Evolutionary conservation across 2,797 vertebrate genomes (phyloP).

Genomic region (Poecile montanus): DNA sequence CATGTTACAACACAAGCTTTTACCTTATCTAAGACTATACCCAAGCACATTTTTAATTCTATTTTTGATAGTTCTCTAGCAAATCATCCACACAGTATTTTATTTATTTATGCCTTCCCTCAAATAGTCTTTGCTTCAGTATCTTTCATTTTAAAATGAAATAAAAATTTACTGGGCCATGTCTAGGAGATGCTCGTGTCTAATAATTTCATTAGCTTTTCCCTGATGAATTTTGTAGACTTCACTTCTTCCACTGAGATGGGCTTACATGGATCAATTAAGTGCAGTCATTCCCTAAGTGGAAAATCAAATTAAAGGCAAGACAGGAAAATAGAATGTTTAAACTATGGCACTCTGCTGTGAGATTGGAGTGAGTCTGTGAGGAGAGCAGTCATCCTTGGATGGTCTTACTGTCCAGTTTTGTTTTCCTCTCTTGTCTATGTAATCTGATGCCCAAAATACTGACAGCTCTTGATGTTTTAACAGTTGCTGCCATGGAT

Average conservation of each 20-base stretch:
- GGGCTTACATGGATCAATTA: slow-evolving; percentile 9
- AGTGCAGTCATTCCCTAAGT: background rate
- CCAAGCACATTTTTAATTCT: background rate
- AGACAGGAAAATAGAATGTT: background rate
- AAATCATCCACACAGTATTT: background rate
- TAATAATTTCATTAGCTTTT: slow-evolving; percentile 41
- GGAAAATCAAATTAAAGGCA: slow-evolving; percentile 47
- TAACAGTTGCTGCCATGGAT: background rate
- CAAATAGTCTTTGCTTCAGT: background rate
- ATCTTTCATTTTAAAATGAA: slow-evolving; percentile 31
- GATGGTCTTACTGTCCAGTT: background rate
- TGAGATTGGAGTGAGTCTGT: background rate
- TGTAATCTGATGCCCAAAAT: background rate
- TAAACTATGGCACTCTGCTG: background rate
- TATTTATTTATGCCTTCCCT: slow-evolving; percentile 4
- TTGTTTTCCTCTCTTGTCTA: background rate
- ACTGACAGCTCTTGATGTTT: background rate
- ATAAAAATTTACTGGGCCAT: background rate
- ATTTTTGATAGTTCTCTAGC: background rate
- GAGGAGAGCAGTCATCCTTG: background rate
- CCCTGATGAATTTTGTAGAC: slow-evolving; percentile 31
- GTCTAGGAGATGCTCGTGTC: background rate
- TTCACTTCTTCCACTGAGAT: slow-evolving; percentile 29
- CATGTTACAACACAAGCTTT: background rate
- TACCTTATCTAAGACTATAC: background rate